Evolutionary conservation across 2,113 vertebrate genomes (phyloP), one percentile per base, ranked within the genome.

Genomic region (Tursiops truncatus): DNA sequence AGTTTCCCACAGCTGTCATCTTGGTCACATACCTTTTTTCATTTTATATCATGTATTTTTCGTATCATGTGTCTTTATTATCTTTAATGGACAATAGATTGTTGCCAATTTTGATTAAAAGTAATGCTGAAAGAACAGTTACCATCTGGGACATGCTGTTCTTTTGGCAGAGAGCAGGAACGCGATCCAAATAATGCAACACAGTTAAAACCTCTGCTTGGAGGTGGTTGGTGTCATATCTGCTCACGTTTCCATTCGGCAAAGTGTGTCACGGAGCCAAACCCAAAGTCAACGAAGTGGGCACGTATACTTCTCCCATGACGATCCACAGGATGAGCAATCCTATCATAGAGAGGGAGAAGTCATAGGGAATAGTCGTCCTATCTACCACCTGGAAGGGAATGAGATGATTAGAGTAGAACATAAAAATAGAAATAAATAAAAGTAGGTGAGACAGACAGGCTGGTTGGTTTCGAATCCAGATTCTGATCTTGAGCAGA

Each of bases 101-200:
- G 9, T 71, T 94, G 94, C 74, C 80, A 82, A n/a, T 41, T 68
- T 17, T 74, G 79, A 70, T 92, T 71, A 53, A 65, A 93, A 84
- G 28, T 84, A 82, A 76, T 63, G 11, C 50, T 85, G 60, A 89
- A 89, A 74, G 60, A 93, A 89, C 31, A 47, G 33, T 91, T 77
- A n/a, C 36, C 56, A 25, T 71, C 26, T 93, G 70, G 53, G 33
- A 73, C 84, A 44, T 4, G 17, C 56, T 31, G 67, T 88, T 95
- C 33, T 96, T 50, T 77, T 79, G 38, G 21, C 8, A 10, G 85
- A 88, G 47, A 87, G 47, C 70, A 73, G 38, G 89, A 36, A 65
- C 18, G 62, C 21, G 74, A 68, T 80, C 71, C 50, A 91, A 71
- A 68, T 36, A 31, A 67, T 0, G 15, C 44, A 71, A 77, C 28